A percentile compares a stretch with the other conserved stretches of the same genome.
These are phyloP conservation scores for Panthera uncia DNA, from an alignment of 2,113 vertebrate species.

Conservation along the genomic window DNA sequence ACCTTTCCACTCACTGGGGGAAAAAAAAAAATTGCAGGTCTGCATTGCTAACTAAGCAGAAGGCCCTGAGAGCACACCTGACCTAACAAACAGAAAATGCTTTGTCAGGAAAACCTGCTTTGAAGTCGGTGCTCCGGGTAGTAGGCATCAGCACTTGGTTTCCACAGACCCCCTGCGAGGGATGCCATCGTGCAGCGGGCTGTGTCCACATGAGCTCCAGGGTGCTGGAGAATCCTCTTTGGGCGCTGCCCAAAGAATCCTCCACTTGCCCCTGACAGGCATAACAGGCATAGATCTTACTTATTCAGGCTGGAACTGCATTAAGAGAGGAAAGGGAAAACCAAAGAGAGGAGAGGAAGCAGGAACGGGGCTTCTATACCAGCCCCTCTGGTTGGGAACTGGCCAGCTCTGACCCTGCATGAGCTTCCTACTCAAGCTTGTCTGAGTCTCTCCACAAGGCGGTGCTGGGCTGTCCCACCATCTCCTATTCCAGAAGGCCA, in stretches of 20 bases:
- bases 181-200: background rate
- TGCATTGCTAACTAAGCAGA: slow-evolving; percentile 28
- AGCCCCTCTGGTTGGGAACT: background rate
- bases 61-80: background rate
- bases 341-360: background rate
- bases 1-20: background rate
- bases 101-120: slow-evolving; percentile 3
- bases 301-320: background rate
- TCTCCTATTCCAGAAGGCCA: background rate
- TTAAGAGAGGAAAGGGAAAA: background rate
- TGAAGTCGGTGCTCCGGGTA: background rate
- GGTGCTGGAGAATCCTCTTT: too few relatives aligned
- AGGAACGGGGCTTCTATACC: background rate
- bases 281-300: background rate
- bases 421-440: background rate
- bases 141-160: rapidly evolving
- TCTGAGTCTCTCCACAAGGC: background rate
- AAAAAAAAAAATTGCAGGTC: background rate
- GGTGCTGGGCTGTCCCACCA: too few relatives aligned
- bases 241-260: background rate
- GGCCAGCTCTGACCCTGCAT: rapidly evolving
- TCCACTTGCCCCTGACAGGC: background rate
- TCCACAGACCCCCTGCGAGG: background rate
- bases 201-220: background rate
- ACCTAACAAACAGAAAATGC: background rate